Conservation (phyloP, 2,888 invertebrate genomes). For the Cryptocephalus moraei region DNA sequence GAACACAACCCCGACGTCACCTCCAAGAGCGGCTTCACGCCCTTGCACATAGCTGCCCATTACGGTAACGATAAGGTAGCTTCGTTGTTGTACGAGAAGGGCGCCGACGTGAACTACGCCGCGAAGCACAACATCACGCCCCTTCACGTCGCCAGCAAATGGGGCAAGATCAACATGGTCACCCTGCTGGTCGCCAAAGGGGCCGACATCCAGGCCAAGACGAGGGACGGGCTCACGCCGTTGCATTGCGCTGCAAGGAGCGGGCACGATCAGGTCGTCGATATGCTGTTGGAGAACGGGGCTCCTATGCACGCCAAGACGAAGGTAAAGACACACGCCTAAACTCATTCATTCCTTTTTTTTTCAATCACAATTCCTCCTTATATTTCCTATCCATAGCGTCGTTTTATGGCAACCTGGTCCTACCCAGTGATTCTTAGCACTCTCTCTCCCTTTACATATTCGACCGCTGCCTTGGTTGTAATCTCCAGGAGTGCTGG, state of each 20-base stretch:
- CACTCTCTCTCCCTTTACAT: no score
- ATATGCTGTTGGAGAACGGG: conserved; percentile 74
- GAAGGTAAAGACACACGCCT: conserved; percentile 50
- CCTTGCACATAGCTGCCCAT: conserved; percentile 96
- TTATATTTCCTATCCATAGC: no score
- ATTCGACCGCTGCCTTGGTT: no score
- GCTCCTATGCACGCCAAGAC: conserved; percentile 94
- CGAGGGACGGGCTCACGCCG: conserved; percentile 90
- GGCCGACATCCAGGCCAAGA: conserved; percentile 87
- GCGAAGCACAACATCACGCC: conserved; percentile 99
- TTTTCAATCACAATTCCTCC: no score
- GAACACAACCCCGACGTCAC: conserved; percentile 96
- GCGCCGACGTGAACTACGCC: conserved; percentile 87
- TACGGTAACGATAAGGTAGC: conserved; percentile 82
- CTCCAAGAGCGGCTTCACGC: conserved; percentile 96
- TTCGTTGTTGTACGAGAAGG: conserved; percentile 64
- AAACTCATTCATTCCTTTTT: no score
- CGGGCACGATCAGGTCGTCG: conserved; percentile 91
- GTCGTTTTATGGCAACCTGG: no score
- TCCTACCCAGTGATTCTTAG: no score
- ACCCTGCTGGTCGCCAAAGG: conserved; percentile 78
- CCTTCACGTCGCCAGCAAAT: conserved; percentile 95
- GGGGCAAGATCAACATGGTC: conserved; percentile 94
- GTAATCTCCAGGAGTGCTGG: no score
- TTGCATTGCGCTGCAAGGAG: conserved; percentile 95